Conservation (phyloP, 2,113 vertebrate species). For the Tursiops truncatus region DNA sequence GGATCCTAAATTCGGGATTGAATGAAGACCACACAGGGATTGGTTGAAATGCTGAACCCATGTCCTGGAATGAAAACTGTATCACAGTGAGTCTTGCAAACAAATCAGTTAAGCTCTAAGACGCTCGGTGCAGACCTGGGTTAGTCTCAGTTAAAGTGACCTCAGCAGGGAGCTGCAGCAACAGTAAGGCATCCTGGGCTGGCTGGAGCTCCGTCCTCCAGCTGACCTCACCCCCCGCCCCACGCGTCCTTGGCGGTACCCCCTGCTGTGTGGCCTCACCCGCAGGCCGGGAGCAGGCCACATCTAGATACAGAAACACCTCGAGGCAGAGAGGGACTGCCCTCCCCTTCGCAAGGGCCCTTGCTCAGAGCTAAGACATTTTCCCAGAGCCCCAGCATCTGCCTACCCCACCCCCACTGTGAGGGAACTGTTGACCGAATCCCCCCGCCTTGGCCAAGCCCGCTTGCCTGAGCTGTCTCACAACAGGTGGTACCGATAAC, state of each 20-base stretch:
- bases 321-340: not conserved
- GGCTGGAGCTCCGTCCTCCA: not conserved
- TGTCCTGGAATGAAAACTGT: not conserved
- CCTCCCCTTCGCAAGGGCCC: not conserved
- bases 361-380: not conserved
- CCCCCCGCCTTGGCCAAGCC: too few relatives aligned
- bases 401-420: not conserved
- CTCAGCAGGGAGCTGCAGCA: not conserved
- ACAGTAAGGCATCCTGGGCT: not conserved
- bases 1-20: not conserved
- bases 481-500: too few relatives aligned
- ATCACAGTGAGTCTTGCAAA: not conserved
- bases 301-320: not conserved
- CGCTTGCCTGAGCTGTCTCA: too few relatives aligned
- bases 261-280: not conserved
- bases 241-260: not conserved
- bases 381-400: not conserved
- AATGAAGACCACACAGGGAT: not conserved
- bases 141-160: not conserved
- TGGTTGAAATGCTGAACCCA: not conserved
- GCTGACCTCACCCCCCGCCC: not conserved
- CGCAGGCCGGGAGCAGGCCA: not conserved
- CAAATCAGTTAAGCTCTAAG: not conserved
- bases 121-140: not conserved
- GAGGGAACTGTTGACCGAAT: too few relatives aligned